phyloP scores from a whole-genome alignment of 2,113 vertebrate genomes.

The Seriola aureovittata region DNA sequence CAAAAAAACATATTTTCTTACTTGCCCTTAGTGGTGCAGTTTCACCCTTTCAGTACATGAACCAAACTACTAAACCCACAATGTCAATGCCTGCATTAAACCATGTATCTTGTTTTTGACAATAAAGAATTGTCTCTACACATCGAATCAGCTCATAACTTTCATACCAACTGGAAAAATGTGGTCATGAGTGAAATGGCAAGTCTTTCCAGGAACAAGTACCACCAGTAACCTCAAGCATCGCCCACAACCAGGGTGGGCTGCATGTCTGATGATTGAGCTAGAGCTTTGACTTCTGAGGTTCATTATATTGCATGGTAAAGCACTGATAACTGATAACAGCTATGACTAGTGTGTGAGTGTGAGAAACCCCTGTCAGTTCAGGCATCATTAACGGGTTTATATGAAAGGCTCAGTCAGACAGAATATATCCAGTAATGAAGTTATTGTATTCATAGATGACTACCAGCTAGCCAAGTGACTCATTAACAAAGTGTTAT shows the following conservation, averaged over 20 bases:
- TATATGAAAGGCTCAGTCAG: slow-evolving; percentile 16
- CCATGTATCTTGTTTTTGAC: background rate
- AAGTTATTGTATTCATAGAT: background rate
- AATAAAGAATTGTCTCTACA: background rate
- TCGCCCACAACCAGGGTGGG: background rate
- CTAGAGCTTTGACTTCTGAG: slow-evolving; percentile 2
- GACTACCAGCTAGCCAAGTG: background rate
- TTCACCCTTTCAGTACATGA: background rate
- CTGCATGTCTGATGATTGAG: background rate
- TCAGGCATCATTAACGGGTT: background rate
- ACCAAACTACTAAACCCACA: background rate
- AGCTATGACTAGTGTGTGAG: background rate
- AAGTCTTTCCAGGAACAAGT: background rate
- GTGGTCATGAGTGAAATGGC: background rate
- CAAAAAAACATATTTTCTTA: background rate
- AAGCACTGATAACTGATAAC: slow-evolving; percentile 1
- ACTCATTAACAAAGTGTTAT: slow-evolving; percentile 4
- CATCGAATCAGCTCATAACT: background rate
- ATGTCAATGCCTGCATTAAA: background rate
- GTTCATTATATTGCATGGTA: background rate
- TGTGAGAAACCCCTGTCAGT: background rate
- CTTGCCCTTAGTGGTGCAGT: background rate
- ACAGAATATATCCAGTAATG: background rate
- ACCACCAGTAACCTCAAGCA: background rate
- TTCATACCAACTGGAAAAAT: background rate